Base-by-base conservation (phyloP, 1,140 invertebrate species). In the Trichonephila clavata region DNA sequence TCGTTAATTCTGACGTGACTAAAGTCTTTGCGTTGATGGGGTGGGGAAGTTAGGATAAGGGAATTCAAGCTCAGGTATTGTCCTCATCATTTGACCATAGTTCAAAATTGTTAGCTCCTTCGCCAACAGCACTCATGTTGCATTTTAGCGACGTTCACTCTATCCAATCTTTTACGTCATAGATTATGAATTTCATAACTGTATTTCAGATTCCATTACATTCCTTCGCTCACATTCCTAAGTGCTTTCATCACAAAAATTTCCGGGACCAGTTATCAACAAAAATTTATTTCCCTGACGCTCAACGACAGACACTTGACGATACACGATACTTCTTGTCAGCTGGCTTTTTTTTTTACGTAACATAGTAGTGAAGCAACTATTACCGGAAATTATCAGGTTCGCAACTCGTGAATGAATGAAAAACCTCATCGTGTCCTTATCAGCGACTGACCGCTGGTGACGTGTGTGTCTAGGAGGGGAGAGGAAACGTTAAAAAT, bases 331-430 rank as follows among this genome's bases (percentile, higher is more conserved):
- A 18, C 16, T 77, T 39, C 24, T 14, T 32, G 13, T 27, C 71
- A 77, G 39, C 71, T 14, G 32, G 14, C 18, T 20, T 50, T 50
- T 39, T 24, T 32, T 77, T 50, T 50, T 77, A 77, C 71, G 71
- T 27, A 77, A 63, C 16, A 20, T 13, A 20, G 50, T 50, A 50
- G 50, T 63, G 61, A 77, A 77, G 61, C 61, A 63, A 63, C 27
- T 14, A 5, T 32, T 16, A 24, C 71, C 27, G 71, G 71, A 32
- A 77, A 77, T 77, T 21, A 20, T 20, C 3, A 0, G 18, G 16
- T 63, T 63, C 21, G 14, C 71, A 77, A 77, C 71, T 77, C 24
- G 71, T 77, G 71, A 77, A 77, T 63, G 61, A 63, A 63, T 77
- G 71, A 32, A 77, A 77, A 77, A 32, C 18, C 71, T 16, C 14